Evolutionary conservation across 2,888 invertebrate species (phyloP).

Genomic region (Pyrrhosoma nymphula): DNA sequence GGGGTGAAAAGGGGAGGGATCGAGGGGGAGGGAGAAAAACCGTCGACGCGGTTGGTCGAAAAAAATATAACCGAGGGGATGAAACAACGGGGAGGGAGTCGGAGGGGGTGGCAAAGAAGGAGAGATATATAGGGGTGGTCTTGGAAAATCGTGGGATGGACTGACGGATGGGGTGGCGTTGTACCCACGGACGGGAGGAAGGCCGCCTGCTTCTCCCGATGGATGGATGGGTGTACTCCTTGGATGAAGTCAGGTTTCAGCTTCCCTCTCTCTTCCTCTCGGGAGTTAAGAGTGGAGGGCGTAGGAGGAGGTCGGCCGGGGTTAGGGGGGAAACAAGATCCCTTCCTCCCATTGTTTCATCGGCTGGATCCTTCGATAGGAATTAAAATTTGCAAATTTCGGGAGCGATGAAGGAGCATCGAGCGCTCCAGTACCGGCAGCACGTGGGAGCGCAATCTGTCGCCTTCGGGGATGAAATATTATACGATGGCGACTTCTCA

Average conservation of each 20-base stretch:
- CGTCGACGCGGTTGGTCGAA: constrained; percentile 15
- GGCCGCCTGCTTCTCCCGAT: no score
- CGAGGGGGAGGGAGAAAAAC: neutral
- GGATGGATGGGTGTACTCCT: neutral
- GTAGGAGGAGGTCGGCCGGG: no score
- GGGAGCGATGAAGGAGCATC: constrained; percentile 27
- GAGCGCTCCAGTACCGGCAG: constrained; percentile 21
- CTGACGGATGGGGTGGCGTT: neutral
- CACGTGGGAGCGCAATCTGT: constrained; percentile 18
- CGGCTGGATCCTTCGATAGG: constrained; percentile 34
- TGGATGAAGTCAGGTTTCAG: neutral
- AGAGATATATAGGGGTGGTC: neutral
- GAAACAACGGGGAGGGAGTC: neutral
- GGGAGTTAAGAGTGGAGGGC: no score
- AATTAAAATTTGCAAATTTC: constrained; percentile 57
- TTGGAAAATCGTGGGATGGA: no score
- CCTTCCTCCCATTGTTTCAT: neutral
- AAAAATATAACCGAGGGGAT: neutral
- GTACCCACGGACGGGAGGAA: no score
- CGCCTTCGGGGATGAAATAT: neutral
- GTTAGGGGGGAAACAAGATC: neutral
- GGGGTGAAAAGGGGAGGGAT: neutral
- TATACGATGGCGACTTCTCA: neutral
- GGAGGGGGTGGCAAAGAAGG: neutral
- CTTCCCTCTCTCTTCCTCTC: neutral